A percentile compares a stretch with the other conserved stretches of the same genome.
phyloP scores from a whole-genome alignment of 1,140 invertebrate species.

The Paralvinella palmiformis region DNA sequence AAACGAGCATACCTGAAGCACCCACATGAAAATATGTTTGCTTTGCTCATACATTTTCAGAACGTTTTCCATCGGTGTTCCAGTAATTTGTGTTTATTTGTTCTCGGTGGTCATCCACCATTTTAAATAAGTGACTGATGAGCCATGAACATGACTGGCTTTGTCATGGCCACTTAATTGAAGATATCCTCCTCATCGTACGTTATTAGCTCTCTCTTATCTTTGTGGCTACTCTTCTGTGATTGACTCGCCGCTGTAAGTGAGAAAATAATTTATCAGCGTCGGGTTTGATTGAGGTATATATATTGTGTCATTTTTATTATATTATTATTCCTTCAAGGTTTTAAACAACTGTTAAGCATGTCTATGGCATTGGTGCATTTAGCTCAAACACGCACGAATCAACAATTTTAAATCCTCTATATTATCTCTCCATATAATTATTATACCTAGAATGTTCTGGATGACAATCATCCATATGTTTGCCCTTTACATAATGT shows the following conservation, averaged over 20 bases:
- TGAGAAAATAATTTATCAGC: slow-evolving; percentile 19
- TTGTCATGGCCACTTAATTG: background rate
- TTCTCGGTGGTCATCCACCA: background rate
- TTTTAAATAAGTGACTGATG: background rate
- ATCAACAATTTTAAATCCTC: background rate
- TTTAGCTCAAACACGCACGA: background rate
- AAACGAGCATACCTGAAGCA: no score
- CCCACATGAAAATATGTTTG: no score
- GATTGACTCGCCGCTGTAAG: slow-evolving; percentile 68
- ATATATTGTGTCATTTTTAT: no score
- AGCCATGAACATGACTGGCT: background rate
- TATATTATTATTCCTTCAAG: no score
- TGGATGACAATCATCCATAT: background rate
- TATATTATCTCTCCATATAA: background rate
- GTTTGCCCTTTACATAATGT: background rate
- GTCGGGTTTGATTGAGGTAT: no score
- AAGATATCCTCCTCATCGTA: slow-evolving; percentile 39
- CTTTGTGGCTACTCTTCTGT: slow-evolving; percentile 60
- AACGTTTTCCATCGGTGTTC: no score
- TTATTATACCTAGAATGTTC: background rate
- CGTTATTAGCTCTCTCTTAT: slow-evolving; percentile 40
- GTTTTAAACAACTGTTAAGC: no score
- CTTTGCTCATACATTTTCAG: no score
- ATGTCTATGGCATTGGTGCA: background rate
- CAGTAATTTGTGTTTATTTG: no score